These are phyloP conservation scores for Scaptomyza caliginosa DNA, from an alignment of 2,888 invertebrate genomes.

Conservation along the genomic window DNA sequence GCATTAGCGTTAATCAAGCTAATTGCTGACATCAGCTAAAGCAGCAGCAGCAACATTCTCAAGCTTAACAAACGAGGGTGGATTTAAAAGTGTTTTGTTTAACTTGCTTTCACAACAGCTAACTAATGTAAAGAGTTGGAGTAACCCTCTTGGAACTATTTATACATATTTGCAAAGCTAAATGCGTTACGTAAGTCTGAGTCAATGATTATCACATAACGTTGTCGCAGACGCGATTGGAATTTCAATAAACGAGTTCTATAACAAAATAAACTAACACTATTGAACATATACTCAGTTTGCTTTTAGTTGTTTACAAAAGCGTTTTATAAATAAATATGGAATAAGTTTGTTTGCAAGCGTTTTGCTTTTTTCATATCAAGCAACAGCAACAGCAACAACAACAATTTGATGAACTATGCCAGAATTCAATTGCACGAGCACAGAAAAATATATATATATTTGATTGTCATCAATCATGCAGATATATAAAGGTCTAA, in stretches of 20 bases:
- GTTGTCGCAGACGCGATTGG: constrained; percentile 41
- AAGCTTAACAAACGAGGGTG: constrained; percentile 40
- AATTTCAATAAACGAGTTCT: constrained; percentile 64
- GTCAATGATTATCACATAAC: constrained; percentile 55
- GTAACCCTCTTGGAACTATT: constrained; percentile 33
- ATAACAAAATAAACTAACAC: constrained; percentile 40
- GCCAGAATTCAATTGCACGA: constrained; percentile 37
- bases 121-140: no score
- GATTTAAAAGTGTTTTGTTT: neutral
- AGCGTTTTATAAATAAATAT: constrained; percentile 60
- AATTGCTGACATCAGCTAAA: constrained; percentile 64
- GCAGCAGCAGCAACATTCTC: constrained; percentile 6
- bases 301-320: constrained; percentile 34
- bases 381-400: constrained; percentile 1
- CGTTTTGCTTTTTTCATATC: constrained; percentile 21
- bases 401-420: constrained; percentile 10
- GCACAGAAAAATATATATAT: constrained; percentile 43
- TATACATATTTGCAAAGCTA: constrained; percentile 4
- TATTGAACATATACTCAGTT: constrained; percentile 6
- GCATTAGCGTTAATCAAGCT: constrained; percentile 62
- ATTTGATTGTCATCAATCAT: constrained; percentile 59
- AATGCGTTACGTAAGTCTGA: constrained; percentile 56
- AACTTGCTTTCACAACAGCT: neutral
- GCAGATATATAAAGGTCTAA: constrained; percentile 11
- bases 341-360: constrained; percentile 40